Base-by-base conservation (phyloP, 2,888 invertebrate genomes). In the Miltochrista miniata region DNA sequence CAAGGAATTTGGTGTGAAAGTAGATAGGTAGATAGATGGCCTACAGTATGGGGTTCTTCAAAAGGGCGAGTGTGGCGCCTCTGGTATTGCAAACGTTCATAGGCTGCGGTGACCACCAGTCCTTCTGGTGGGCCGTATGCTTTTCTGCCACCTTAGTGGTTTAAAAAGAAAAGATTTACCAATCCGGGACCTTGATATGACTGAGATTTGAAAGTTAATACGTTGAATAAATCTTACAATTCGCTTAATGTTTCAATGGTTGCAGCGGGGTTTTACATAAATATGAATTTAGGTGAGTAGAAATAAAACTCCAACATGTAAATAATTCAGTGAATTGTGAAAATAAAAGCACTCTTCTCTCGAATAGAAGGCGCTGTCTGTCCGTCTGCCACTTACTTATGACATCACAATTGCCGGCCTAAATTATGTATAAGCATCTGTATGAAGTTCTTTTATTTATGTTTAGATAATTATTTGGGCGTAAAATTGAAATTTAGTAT, bases 341-440 rank as follows among this genome's bases (percentile, higher is more conserved):
- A 86, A 85, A 83, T 86, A 80, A 87, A 84, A 83, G 82, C 81
- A 72, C 74, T 79, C 64, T 74, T 62, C 64, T 68, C 63, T 61
- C 61, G 60, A 59, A 64, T 64, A 66, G 73, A 71, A 70, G 73
- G 73, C 64, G 56, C 80, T 77, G 84, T 85, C 87, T 71, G 72
- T 87, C 79, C 54, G 57, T 51, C 81, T 87, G 87, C 86, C 87
- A 87, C 85, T 87, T 87, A 85, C 71, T 67, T 82, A 80, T 81
- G 83, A 81, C 81, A 76, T 68, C 60, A 69, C 68, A 67, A 61
- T n/a, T 53, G 59, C 69, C 61, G 46, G 56, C 58, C 61, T 62
- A 72, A 76, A 76, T 71, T 64, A 70, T 68, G 52, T 45, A 50
- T 52, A 67, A 65, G 64, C 45, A 24, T 24, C 18, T 24, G 52